A percentile compares a stretch with the other conserved stretches of the same genome.
These are phyloP conservation scores for Drosophila nr. perissopoda DNA, from an alignment of 2,888 invertebrate species.

Conservation along the genomic window DNA sequence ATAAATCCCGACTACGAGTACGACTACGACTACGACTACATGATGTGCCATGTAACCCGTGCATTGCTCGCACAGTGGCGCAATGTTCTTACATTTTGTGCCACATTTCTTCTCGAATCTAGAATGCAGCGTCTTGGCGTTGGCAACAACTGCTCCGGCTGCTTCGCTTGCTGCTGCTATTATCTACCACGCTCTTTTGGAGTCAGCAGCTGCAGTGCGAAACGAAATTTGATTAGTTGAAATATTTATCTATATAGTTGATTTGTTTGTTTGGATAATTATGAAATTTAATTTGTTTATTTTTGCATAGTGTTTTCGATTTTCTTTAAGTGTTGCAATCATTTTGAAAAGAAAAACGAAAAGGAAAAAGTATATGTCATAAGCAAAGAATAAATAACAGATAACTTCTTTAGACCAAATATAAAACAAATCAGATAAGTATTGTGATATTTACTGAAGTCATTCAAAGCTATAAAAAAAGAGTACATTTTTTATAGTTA, in stretches of 20 bases:
- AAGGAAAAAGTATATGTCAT: not conserved
- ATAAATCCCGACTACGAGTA: slow-evolving; percentile 83
- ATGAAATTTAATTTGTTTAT: not conserved
- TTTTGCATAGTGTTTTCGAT: not conserved
- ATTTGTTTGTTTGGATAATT: not conserved
- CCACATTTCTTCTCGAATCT: not conserved
- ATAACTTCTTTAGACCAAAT: not conserved
- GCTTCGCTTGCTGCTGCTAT: not conserved
- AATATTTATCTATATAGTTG: not conserved
- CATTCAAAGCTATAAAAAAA: not conserved
- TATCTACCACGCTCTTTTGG: not conserved
- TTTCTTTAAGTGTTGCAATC: not conserved
- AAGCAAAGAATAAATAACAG: not conserved
- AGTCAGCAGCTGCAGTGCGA: not conserved
- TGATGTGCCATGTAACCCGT: slow-evolving; percentile 56
- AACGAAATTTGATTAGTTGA: not conserved
- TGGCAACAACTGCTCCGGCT: slow-evolving; percentile 11
- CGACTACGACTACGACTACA: slow-evolving; percentile 65
- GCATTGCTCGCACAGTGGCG: slow-evolving; percentile 57
- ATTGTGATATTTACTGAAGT: not conserved
- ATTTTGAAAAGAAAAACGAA: not conserved
- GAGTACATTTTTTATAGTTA: too few species aligned
- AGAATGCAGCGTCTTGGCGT: slow-evolving; percentile 9
- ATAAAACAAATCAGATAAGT: not conserved
- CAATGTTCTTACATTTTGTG: slow-evolving; percentile 5